Evolutionary conservation across 2,113 vertebrate species (phyloP), one percentile per base, ranked within the genome.

Genomic region (Cromileptes altivelis): DNA sequence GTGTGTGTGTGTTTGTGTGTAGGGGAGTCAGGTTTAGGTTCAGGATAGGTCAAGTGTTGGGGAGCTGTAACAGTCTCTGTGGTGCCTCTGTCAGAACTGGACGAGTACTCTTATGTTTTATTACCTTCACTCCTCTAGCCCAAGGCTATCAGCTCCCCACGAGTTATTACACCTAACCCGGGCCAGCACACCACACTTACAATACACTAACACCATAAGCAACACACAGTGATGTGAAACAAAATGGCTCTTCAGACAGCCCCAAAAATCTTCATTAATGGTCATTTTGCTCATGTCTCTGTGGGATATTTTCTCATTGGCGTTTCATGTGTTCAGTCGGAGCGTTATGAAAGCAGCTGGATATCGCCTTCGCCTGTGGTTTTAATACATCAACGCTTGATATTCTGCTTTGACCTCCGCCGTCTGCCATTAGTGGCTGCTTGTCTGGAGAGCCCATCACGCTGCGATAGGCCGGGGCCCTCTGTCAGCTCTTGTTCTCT

Each of bases 351-450:
- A 82, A 84, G 56, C 81, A 70, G 81, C 81, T 75, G 64, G 76
- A 63, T 21, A 37, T 67, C 78, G 27, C 60, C 13, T 58, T 56
- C 1, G 42, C 70, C 56, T 53, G 67, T 42, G 64, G 75, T 80
- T 84, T 92, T 70, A 80, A 80, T 73, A 75, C 79, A 78, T 82
- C 64, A 68, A 4, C 0, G 3, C 73, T 84, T 79, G 77, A 81
- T 74, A 73, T 78, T 86, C 56, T 67, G 83, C 79, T 68, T 71
- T 89, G 91, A 90, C 89, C 89, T 86, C 69, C 1, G 30, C 73
- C 52, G 21, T 73, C 70, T 70, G 62, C 79, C 86, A 81, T 90
- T 78, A 88, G 82, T 30, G 63, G 6, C 55, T 70, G 60, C 79
- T 83, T 82, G 84, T 85, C 55, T 87, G 71, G 50, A 89, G 88